Evolutionary conservation across 2,888 invertebrate genomes (phyloP).

Genomic region (Cryptocephalus primarius): DNA sequence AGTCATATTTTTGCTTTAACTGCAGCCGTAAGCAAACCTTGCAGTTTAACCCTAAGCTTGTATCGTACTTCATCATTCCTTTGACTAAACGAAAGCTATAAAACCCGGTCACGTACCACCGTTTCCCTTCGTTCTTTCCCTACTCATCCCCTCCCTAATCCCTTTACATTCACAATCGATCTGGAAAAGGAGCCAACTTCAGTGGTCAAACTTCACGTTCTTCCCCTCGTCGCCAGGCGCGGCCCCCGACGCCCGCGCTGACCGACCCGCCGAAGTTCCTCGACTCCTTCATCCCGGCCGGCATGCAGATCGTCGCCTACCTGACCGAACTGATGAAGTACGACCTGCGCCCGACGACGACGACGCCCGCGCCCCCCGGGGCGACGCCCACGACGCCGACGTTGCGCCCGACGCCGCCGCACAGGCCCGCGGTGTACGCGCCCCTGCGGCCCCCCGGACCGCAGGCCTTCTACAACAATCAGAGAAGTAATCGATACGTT

Average conservation of each 20-base stretch:
- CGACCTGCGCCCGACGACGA: slow-evolving; percentile 32
- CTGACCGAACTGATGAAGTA: slow-evolving; percentile 51
- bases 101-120: too few species aligned
- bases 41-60: too few species aligned
- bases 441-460: slow-evolving; percentile 38
- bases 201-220: too few species aligned
- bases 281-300: slow-evolving; percentile 54
- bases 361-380: slow-evolving; percentile 2
- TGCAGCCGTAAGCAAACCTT: too few species aligned
- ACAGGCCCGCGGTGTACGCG: slow-evolving; percentile 40
- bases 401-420: slow-evolving; percentile 25
- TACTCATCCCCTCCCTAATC: too few species aligned
- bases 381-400: slow-evolving; percentile 23
- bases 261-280: slow-evolving; percentile 26
- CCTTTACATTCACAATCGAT: too few species aligned
- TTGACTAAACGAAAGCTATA: too few species aligned
- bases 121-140: too few species aligned
- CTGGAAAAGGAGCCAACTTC: too few species aligned
- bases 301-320: slow-evolving; percentile 56
- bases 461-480: slow-evolving; percentile 8
- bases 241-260: background rate
- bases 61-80: too few species aligned
- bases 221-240: too few species aligned
- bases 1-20: too few species aligned
- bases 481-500: slow-evolving; percentile 2